Evolutionary conservation across 2,797 vertebrate genomes (phyloP).

Genomic region (Denticeps clupeoides): DNA sequence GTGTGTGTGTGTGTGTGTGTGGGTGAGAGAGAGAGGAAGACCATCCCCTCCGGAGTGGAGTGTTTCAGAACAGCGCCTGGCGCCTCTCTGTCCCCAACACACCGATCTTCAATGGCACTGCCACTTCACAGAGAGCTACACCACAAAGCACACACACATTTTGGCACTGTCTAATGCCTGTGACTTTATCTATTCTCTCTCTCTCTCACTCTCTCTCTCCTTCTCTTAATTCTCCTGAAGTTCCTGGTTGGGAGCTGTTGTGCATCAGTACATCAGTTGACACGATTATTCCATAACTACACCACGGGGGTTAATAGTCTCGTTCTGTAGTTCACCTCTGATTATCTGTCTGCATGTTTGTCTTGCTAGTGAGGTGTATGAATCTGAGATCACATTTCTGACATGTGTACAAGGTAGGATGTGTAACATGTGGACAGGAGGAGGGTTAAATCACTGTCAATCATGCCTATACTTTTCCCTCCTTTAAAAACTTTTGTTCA

Average conservation of each 20-base stretch:
- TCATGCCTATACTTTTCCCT: too few species aligned
- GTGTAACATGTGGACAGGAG: too few species aligned
- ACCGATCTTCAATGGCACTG: conserved; percentile 28
- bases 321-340: too few species aligned
- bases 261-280: neutral
- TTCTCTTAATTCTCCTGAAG: conserved; percentile 6
- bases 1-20: conserved; percentile 17
- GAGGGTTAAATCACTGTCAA: too few species aligned
- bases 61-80: conserved; percentile 44
- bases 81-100: conserved; percentile 53
- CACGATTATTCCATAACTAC: too few species aligned
- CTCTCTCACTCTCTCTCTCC: conserved; percentile 1
- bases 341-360: too few species aligned
- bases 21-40: conserved; percentile 26
- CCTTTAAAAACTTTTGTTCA: too few species aligned
- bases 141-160: neutral
- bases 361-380: too few species aligned
- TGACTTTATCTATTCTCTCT: neutral
- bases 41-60: conserved; percentile 28
- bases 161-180: too few species aligned
- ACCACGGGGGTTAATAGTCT: too few species aligned
- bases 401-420: too few species aligned
- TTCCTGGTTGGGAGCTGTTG: conserved; percentile 1
- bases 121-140: conserved; percentile 19
- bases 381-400: too few species aligned